phyloP scores from a whole-genome alignment of 1,140 invertebrate species.

The Tetragonula clypearis region DNA sequence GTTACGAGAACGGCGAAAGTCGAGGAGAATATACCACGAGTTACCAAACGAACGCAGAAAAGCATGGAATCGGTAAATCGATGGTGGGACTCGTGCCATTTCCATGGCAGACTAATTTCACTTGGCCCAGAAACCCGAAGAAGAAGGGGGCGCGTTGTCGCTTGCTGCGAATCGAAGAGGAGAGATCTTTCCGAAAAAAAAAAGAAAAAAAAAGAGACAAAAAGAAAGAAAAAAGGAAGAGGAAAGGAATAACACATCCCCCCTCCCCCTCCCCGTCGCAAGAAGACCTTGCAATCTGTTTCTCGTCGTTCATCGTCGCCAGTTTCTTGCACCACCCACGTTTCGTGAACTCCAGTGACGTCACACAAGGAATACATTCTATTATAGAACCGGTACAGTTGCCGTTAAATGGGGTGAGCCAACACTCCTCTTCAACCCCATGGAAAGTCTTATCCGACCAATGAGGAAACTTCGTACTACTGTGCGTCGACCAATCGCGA shows the following conservation, averaged over 20 bases:
- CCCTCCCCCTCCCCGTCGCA: background rate
- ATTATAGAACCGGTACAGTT: constrained; percentile 29
- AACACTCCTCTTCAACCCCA: constrained; percentile 66
- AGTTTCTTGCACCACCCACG: constrained; percentile 17
- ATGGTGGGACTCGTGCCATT: constrained; percentile 16
- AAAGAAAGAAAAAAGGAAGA: background rate
- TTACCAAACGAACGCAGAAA: background rate
- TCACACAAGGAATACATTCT: constrained; percentile 61
- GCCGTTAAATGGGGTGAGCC: constrained; percentile 57
- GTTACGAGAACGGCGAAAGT: background rate
- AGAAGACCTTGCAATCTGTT: constrained; percentile 47
- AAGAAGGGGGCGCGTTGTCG: background rate
- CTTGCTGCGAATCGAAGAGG: background rate
- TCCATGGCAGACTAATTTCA: constrained; percentile 19
- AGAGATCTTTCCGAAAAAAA: constrained; percentile 1
- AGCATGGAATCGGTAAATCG: background rate
- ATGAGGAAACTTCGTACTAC: constrained; percentile 51
- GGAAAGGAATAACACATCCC: background rate
- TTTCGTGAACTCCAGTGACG: constrained; percentile 56
- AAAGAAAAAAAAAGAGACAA: background rate
- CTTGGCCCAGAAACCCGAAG: constrained; percentile 18
- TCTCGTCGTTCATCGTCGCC: constrained; percentile 9
- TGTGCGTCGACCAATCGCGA: constrained; percentile 66
- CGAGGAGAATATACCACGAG: background rate
- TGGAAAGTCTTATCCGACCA: constrained; percentile 67